These are phyloP conservation scores for Nyctibius bracteatus DNA, from an alignment of 2,113 vertebrate genomes.

Conservation along the genomic window DNA sequence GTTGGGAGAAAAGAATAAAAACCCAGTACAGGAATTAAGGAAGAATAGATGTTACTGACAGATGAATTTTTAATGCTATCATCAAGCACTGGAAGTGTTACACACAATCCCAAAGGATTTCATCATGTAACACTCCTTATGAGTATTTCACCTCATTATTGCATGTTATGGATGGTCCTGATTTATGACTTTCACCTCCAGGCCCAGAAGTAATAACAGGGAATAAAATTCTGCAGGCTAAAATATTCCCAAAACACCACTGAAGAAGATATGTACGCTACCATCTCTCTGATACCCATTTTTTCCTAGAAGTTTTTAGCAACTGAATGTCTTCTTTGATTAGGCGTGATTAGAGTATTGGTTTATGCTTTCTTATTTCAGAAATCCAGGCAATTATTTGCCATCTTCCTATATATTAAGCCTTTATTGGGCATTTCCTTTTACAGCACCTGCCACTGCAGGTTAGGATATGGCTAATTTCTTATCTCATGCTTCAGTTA, in stretches of 20 bases:
- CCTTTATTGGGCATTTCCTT: constrained; percentile 13
- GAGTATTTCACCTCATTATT: constrained; percentile 39
- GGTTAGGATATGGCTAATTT: constrained; percentile 30
- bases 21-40: background rate
- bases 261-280: background rate
- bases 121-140: background rate
- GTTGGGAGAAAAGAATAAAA: background rate
- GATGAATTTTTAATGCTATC: background rate
- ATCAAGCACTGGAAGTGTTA: background rate
- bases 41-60: background rate
- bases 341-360: constrained; percentile 6
- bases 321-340: constrained; percentile 8
- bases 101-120: background rate
- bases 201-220: constrained; percentile 46
- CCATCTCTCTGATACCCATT: background rate
- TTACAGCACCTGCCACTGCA: background rate
- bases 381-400: constrained; percentile 19
- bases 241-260: constrained; percentile 20
- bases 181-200: constrained; percentile 44
- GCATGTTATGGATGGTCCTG: constrained; percentile 12
- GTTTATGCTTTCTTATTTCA: constrained; percentile 26
- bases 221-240: constrained; percentile 45
- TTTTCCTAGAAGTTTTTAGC: background rate
- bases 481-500: constrained; percentile 27
- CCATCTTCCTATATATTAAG: constrained; percentile 18